These are phyloP conservation scores for Fukomys damarensis DNA, from an alignment of 2,113 vertebrate genomes.

Conservation along the genomic window DNA sequence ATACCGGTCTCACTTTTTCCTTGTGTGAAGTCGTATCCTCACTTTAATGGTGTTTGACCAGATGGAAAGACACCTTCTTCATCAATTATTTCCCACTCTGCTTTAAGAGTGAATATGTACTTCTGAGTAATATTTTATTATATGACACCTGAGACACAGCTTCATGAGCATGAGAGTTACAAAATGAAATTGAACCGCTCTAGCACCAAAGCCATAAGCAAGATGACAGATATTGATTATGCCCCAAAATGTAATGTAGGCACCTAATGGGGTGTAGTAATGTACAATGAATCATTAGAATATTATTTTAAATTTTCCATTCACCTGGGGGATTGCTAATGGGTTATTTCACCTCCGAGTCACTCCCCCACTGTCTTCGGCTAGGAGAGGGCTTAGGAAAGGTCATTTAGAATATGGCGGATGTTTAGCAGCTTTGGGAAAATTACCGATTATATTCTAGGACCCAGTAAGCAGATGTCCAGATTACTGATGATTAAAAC, in stretches of 20 bases:
- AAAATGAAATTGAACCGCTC: slow-evolving; percentile 81
- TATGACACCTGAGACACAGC: slow-evolving; percentile 74
- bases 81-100: slow-evolving; percentile 74
- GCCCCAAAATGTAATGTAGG: slow-evolving; percentile 80
- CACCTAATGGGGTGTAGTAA: slow-evolving; percentile 80
- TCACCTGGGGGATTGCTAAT: slow-evolving; percentile 76
- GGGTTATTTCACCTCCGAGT: slow-evolving; percentile 79
- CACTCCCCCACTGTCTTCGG: slow-evolving; percentile 16
- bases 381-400: slow-evolving; percentile 60
- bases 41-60: slow-evolving; percentile 75
- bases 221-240: slow-evolving; percentile 82
- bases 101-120: slow-evolving; percentile 75
- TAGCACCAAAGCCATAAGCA: slow-evolving; percentile 78
- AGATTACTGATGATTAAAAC: background rate
- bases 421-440: slow-evolving; percentile 55
- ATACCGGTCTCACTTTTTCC: slow-evolving; percentile 45
- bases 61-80: slow-evolving; percentile 80
- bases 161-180: slow-evolving; percentile 74
- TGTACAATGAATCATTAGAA: slow-evolving; percentile 84
- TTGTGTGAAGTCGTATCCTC: slow-evolving; percentile 25
- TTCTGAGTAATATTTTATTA: slow-evolving; percentile 80
- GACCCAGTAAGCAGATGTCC: background rate
- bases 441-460: slow-evolving; percentile 30
- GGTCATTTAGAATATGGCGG: slow-evolving; percentile 59
- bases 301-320: slow-evolving; percentile 81